These are phyloP conservation scores for Porites lutea DNA, from an alignment of 64 coral and sea anemone species.

Conservation along the genomic window DNA sequence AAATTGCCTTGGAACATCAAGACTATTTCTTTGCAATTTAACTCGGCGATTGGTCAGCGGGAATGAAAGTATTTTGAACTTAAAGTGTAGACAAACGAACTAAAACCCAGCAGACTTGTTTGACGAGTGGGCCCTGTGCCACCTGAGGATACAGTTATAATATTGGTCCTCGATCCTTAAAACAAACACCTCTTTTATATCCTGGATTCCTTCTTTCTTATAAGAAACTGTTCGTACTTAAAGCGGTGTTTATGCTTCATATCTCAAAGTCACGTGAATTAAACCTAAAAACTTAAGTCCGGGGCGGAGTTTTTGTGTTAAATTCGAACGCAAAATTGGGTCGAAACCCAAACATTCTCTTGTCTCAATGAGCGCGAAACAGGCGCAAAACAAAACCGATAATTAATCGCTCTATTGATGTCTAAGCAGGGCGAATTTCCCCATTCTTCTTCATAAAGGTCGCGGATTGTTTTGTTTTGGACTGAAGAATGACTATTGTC, in stretches of 20 bases:
- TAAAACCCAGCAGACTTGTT: background rate
- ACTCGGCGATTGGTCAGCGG: background rate
- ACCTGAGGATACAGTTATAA: background rate
- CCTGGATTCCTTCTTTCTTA: background rate
- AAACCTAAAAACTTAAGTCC: background rate
- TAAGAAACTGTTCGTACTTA: background rate
- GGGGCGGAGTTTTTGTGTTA: constrained; percentile 14
- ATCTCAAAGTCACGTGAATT: constrained; percentile 11
- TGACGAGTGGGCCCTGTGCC: background rate
- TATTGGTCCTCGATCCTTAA: background rate
- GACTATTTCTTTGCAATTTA: background rate
- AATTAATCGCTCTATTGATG: constrained; percentile 52
- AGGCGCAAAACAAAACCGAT: constrained; percentile 43
- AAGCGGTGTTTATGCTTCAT: background rate
- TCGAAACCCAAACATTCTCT: constrained; percentile 47
- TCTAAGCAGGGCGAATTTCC: constrained; percentile 41
- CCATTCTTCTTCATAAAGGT: constrained; percentile 19
- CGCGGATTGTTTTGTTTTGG: constrained; percentile 46
- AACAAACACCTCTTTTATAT: constrained; percentile 12
- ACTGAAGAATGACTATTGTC: constrained; percentile 14
- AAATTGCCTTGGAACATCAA: background rate
- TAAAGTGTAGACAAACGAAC: no score
- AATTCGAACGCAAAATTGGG: background rate
- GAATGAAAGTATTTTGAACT: no score
- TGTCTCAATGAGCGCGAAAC: constrained; percentile 22